Conservation (phyloP, 2,113 vertebrate species). For the Psittacula cyanocephala region DNA sequence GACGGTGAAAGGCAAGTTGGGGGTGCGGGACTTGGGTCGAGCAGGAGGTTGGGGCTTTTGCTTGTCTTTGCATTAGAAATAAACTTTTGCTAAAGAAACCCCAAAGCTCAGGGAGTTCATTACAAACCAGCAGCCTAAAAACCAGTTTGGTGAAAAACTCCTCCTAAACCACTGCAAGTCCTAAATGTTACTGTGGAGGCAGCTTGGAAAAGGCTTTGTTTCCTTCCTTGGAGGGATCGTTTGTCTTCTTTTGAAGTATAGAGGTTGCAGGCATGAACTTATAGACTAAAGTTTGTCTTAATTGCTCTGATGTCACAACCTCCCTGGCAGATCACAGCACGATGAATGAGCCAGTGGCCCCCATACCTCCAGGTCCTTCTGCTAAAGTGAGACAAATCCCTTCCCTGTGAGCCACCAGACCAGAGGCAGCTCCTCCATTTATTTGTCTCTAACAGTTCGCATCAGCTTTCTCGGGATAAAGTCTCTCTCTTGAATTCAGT, state of each 20-base stretch:
- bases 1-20: background rate
- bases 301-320: conserved; percentile 76
- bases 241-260: conserved; percentile 75
- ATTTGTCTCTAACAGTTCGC: conserved; percentile 63
- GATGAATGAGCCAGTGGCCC: conserved; percentile 68
- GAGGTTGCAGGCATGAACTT: conserved; percentile 76
- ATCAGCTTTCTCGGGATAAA: conserved; percentile 54
- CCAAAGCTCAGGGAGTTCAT: background rate
- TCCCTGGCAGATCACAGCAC: conserved; percentile 73
- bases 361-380: conserved; percentile 72
- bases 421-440: conserved; percentile 62
- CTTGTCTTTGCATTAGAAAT: background rate
- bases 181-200: conserved; percentile 58
- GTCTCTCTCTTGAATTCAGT: conserved; percentile 38
- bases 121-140: background rate
- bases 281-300: conserved; percentile 79
- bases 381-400: conserved; percentile 82
- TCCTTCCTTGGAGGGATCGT: conserved; percentile 73
- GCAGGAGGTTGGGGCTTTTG: background rate
- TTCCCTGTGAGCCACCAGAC: conserved; percentile 60
- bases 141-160: background rate
- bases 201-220: conserved; percentile 57
- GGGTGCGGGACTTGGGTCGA: background rate
- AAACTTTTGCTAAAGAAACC: conserved; percentile 5
- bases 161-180: conserved; percentile 48